Evolutionary conservation across 2,888 invertebrate species (phyloP).

Genomic region (Megaustenia siamemsis): DNA sequence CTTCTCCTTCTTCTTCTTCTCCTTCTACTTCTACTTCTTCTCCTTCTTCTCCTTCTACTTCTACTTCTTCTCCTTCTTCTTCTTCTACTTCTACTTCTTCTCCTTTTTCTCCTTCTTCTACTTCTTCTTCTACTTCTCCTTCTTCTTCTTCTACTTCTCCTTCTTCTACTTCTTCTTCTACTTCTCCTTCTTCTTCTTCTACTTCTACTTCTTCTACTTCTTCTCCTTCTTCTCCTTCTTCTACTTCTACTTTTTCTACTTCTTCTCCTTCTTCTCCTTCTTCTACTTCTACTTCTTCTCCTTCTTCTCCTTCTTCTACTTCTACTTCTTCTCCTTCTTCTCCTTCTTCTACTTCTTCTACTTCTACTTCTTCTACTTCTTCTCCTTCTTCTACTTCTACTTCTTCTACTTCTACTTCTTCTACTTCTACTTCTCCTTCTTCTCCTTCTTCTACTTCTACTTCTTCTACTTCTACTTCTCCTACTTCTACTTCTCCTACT

Average conservation of each 20-base stretch:
- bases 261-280: not conserved
- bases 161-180: not conserved
- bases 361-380: slow-evolving; percentile 13
- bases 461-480: slow-evolving; percentile 38
- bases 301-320: slow-evolving; percentile 2
- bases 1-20: not conserved
- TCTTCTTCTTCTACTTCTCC: not conserved
- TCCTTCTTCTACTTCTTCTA: not conserved
- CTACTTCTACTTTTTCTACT: slow-evolving; percentile 27
- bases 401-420: not conserved
- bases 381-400: not conserved
- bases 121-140: not conserved
- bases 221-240: not conserved
- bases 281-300: slow-evolving; percentile 20
- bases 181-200: slow-evolving; percentile 22
- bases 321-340: not conserved
- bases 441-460: slow-evolving; percentile 8
- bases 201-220: slow-evolving; percentile 20
- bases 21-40: not conserved
- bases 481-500: too few species aligned
- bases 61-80: not conserved
- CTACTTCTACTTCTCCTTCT: slow-evolving; percentile 9
- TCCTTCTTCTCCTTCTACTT: not conserved
- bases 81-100: slow-evolving; percentile 1
- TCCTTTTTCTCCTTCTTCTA: slow-evolving; percentile 3